Percentiles rank a stretch among this genome's conserved stretches.
Conservation (phyloP, 2,797 vertebrate genomes). For the Acestrorhynchus altus region DNA sequence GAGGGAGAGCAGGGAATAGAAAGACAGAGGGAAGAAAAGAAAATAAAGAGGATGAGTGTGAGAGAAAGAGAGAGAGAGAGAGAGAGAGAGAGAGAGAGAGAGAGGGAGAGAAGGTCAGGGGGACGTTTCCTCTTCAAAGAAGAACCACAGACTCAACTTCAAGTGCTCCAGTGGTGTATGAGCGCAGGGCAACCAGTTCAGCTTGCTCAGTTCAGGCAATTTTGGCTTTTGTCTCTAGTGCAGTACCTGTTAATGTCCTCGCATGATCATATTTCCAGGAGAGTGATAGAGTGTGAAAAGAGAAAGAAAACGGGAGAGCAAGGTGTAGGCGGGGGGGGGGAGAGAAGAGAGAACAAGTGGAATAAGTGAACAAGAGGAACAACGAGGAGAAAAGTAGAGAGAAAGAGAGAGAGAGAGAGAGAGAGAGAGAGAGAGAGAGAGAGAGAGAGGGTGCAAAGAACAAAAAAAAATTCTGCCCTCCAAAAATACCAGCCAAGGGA, state of each 20-base stretch:
- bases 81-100: conserved; percentile 50
- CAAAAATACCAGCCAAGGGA: conserved; percentile 12
- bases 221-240: background rate
- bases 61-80: conserved; percentile 45
- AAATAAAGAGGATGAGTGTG: background rate
- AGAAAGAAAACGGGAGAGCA: background rate
- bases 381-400: conserved; percentile 7
- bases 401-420: conserved; percentile 7
- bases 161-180: conserved; percentile 7
- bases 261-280: background rate
- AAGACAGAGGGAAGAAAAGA: background rate
- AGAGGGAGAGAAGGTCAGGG: background rate
- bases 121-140: background rate
- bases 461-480: background rate
- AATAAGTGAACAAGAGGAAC: background rate
- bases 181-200: conserved; percentile 16
- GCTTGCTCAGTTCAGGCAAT: background rate
- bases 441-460: background rate
- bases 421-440: background rate
- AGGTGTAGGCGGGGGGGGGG: background rate
- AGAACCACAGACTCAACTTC: conserved; percentile 27
- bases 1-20: conserved; percentile 59
- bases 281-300: background rate
- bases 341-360: background rate
- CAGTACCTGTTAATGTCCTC: background rate